Evolutionary conservation across 1,140 invertebrate genomes (phyloP).

Genomic region (Nomia melanderi): DNA sequence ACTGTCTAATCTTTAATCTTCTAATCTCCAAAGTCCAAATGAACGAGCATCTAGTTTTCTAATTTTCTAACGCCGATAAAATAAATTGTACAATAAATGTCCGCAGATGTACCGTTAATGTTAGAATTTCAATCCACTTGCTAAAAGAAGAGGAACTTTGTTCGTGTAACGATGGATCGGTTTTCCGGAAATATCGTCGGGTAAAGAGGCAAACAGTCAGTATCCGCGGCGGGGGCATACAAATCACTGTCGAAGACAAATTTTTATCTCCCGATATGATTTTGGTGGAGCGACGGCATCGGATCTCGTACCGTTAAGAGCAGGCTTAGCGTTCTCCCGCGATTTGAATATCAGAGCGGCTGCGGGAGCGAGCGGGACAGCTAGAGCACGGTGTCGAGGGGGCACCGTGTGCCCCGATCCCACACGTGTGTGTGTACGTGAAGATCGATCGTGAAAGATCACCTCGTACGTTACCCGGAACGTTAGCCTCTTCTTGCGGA

Average conservation of each 20-base stretch:
- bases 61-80: too few species aligned
- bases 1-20: too few species aligned
- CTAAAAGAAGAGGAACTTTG: neutral
- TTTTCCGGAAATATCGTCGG: neutral
- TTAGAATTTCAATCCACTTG: too few species aligned
- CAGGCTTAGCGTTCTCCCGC: slow-evolving; percentile 43
- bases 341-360: slow-evolving; percentile 64
- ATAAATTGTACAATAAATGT: too few species aligned
- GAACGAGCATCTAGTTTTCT: too few species aligned
- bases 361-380: neutral
- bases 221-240: neutral
- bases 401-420: slow-evolving; percentile 39
- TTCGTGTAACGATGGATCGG: neutral
- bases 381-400: neutral
- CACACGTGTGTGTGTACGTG: slow-evolving; percentile 12
- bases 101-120: too few species aligned
- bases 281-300: slow-evolving; percentile 23
- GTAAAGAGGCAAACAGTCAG: neutral
- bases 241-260: slow-evolving; percentile 37
- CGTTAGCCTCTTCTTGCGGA: slow-evolving; percentile 46
- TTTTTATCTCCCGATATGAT: slow-evolving; percentile 44
- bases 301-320: slow-evolving; percentile 57
- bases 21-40: too few species aligned
- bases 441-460: slow-evolving; percentile 77
- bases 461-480: slow-evolving; percentile 56